Evolutionary conservation across 2,113 vertebrate species (phyloP).

Genomic region (Notechis scutatus): DNA sequence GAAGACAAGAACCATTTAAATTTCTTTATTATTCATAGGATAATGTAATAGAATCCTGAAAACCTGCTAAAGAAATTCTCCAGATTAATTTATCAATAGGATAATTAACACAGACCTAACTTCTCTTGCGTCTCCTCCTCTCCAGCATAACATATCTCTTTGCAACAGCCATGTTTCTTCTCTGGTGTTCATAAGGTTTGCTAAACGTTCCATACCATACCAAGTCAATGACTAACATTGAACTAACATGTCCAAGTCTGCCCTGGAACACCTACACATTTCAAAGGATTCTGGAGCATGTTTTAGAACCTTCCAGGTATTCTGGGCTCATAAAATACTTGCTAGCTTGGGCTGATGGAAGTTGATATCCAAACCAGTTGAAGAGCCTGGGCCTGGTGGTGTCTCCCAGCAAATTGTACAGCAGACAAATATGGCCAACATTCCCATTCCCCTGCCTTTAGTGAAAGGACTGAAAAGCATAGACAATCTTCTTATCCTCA

Average conservation of each 20-base stretch:
- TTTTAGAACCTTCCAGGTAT: background rate
- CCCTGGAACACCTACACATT: background rate
- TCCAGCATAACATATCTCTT: background rate
- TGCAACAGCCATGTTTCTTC: background rate
- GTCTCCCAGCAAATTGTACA: background rate
- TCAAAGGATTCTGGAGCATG: background rate
- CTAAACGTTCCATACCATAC: background rate
- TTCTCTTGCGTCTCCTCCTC: background rate
- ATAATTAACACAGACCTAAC: background rate
- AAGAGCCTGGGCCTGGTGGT: background rate
- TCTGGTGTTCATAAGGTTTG: background rate
- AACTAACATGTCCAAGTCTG: background rate
- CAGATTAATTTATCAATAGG: background rate
- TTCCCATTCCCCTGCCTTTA: background rate
- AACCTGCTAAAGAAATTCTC: background rate
- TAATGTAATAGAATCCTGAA: background rate
- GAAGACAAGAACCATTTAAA: background rate
- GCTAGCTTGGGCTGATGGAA: background rate
- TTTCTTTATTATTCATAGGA: background rate
- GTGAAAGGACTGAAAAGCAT: background rate
- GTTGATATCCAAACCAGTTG: background rate
- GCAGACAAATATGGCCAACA: background rate
- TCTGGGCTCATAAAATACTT: background rate
- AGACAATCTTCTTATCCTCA: background rate
- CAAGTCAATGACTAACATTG: background rate